Percentiles rank a stretch among this genome's conserved stretches.
These are phyloP conservation scores for Operophtera brumata DNA, from an alignment of 2,888 invertebrate species.

Conservation along the genomic window DNA sequence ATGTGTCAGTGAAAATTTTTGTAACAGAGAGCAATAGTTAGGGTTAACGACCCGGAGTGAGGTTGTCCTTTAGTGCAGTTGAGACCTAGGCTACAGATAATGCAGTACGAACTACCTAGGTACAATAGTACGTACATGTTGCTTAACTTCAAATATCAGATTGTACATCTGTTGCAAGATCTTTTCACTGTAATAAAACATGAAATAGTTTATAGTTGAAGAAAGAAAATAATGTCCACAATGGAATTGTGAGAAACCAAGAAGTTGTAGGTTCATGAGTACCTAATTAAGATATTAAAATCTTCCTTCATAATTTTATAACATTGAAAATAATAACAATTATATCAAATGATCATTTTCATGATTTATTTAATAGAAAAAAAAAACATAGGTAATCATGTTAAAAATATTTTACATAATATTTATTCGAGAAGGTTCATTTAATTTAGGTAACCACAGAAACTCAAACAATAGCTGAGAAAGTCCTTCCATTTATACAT, in stretches of 20 bases:
- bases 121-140: constrained; percentile 13
- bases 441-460: constrained; percentile 21
- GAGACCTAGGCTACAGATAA: constrained; percentile 21
- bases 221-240: background rate
- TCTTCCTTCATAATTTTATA: no score
- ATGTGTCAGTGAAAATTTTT: constrained; percentile 17
- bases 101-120: background rate
- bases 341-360: no score
- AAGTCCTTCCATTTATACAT: constrained; percentile 33
- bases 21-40: constrained; percentile 23
- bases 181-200: background rate
- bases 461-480: constrained; percentile 33
- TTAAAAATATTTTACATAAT: background rate
- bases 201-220: background rate
- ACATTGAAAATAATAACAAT: no score
- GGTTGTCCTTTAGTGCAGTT: constrained; percentile 31
- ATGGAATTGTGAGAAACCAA: background rate
- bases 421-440: constrained; percentile 15
- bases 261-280: constrained; percentile 12
- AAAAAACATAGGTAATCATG: no score
- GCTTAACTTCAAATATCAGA: constrained; percentile 25
- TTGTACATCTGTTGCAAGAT: constrained; percentile 16
- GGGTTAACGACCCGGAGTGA: constrained; percentile 32
- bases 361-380: no score
- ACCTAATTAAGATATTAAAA: background rate